phyloP scores from a whole-genome alignment of 1,140 invertebrate species.

The Calephelis virginiensis region DNA sequence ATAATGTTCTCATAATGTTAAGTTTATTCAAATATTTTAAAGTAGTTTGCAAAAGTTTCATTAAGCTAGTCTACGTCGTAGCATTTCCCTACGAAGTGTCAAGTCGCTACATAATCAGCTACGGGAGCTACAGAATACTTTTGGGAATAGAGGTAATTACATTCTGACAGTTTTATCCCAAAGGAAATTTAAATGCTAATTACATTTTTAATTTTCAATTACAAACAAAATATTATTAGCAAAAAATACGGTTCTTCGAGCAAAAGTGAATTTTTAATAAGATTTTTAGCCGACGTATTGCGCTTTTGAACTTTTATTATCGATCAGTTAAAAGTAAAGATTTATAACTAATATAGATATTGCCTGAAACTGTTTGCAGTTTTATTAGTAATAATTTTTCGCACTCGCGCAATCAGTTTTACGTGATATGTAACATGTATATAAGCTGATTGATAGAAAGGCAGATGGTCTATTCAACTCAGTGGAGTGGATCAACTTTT shows the following conservation, averaged over 20 bases:
- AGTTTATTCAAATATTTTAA: conserved; percentile 2
- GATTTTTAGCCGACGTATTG: background rate
- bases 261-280: background rate
- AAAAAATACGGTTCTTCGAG: background rate
- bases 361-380: no score
- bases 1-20: background rate
- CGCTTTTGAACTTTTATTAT: no score
- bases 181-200: conserved; percentile 13
- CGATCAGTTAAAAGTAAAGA: no score
- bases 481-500: no score
- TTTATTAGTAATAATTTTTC: no score
- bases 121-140: conserved; percentile 13
- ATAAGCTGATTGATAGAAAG: no score
- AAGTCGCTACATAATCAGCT: conserved; percentile 15
- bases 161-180: conserved; percentile 16
- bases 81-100: conserved; percentile 16
- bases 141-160: conserved; percentile 8
- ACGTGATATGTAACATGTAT: no score
- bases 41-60: conserved; percentile 10
- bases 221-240: background rate
- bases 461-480: no score
- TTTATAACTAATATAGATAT: no score
- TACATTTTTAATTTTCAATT: conserved; percentile 5
- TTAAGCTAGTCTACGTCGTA: conserved; percentile 8
- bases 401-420: no score